Evolutionary conservation across 2,888 invertebrate species (phyloP).

Genomic region (Lissonota sp.): DNA sequence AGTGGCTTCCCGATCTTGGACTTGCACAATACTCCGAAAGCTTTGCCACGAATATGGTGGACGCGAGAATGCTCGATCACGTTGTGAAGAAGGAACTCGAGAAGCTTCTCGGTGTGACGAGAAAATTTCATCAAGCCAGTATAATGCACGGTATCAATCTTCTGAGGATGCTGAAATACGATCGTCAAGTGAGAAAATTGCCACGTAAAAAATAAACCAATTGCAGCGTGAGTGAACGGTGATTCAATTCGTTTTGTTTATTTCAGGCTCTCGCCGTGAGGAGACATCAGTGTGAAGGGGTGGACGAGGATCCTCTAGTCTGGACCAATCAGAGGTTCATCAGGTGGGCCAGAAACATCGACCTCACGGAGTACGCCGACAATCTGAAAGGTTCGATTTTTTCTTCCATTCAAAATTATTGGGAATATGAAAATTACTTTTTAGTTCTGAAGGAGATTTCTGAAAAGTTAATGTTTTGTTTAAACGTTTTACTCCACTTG

Average conservation of each 20-base stretch:
- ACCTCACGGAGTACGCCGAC: conserved; percentile 96
- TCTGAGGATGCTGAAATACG: conserved; percentile 95
- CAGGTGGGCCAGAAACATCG: conserved; percentile 96
- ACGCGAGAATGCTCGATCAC: conserved; percentile 96
- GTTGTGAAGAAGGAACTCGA: conserved; percentile 97
- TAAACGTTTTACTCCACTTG: too few relatives aligned
- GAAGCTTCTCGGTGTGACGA: conserved; percentile 95
- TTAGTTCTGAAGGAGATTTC: conserved; percentile 1
- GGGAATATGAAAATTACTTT: conserved; percentile 2
- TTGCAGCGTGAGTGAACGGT: background rate
- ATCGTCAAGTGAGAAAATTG: conserved; percentile 89
- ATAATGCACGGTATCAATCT: conserved; percentile 97
- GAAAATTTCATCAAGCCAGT: conserved; percentile 97
- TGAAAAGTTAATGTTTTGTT: too few relatives aligned
- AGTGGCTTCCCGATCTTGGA: conserved; percentile 96
- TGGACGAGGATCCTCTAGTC: conserved; percentile 95
- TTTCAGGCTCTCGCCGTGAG: conserved; percentile 93
- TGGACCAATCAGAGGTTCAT: conserved; percentile 98
- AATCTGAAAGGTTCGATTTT: conserved; percentile 91
- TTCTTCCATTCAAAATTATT: conserved; percentile 5
- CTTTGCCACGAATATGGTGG: conserved; percentile 95
- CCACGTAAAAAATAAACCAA: background rate
- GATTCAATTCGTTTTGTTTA: background rate
- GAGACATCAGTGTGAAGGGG: conserved; percentile 94
- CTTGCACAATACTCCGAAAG: conserved; percentile 95